Evolutionary conservation across 2,113 vertebrate species (phyloP), one percentile per base, ranked within the genome.

Genomic region (Anolis carolinensis): DNA sequence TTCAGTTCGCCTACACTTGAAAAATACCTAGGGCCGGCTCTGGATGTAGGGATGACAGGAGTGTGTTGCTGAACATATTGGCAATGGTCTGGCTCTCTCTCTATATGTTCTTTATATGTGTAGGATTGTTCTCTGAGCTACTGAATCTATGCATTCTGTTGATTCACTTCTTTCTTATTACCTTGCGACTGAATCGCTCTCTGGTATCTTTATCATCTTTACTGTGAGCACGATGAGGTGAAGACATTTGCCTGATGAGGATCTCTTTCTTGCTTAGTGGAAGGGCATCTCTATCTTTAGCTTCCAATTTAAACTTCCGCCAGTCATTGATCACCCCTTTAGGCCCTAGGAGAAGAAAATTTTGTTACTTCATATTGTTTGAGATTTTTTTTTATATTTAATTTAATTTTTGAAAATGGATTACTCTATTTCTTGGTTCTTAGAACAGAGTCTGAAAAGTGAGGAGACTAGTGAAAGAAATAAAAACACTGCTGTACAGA

Each of bases 291-390:
- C 92, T 90, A 10, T 99, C 98, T 96, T 98, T 96, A 0, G 98
- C 99, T 92, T 98, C 98, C 94, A 99, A 85, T 87, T 99, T 99
- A 93, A 99, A 99, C 92, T 97, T 98, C 89, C 98, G 98, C 99
- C 99, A 99, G 94, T 99, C 99, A 91, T 97, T 96, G 94, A 99
- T 99, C 84, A 99, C 99, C 14, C 99, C 99, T 94, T 99, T 99
- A 87, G 99, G 99, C 79, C 99, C 99, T 99, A 81, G 18, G 87
- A 92, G 82, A 88, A 80, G 88, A 48, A 30, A 83, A 85, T 70
- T 13, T 7, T 85, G 27, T 25, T n/a, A n/a, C 83, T 91, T 79
- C 3, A 2, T 77, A 7, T 30, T 68, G 30, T 75, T 73, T 83
- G 23, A 59, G 2, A 25, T 79, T 8, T 55, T 7, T 81, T 44